Conservation (phyloP, 2,113 vertebrate species). For the Lophochroa leadbeateri region DNA sequence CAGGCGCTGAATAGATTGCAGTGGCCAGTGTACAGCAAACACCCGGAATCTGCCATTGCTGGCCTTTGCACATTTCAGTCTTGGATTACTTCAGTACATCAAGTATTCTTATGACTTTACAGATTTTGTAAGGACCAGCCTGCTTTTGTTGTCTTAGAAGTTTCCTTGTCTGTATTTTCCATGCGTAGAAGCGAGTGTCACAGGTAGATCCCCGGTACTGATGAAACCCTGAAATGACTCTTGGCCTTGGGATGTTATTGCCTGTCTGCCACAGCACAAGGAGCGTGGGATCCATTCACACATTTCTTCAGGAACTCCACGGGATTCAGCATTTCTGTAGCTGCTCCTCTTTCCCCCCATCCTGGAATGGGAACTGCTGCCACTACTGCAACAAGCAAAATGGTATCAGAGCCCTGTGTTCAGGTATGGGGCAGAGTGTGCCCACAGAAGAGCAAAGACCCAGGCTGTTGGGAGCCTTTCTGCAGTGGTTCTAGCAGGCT, state of each 20-base stretch:
- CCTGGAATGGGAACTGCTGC: fast-evolving
- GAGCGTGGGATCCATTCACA: fast-evolving
- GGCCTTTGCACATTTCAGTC: too few species aligned
- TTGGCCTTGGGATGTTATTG: fast-evolving
- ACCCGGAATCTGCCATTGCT: too few species aligned
- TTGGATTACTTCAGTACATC: neutral
- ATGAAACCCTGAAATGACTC: fast-evolving
- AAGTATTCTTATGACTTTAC: too few species aligned
- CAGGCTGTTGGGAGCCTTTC: too few species aligned
- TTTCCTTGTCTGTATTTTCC: fast-evolving
- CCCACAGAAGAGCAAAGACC: neutral
- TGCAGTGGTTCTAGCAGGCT: neutral
- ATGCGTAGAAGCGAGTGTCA: fast-evolving
- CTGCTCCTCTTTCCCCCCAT: neutral
- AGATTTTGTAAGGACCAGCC: neutral
- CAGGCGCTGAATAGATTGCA: fast-evolving
- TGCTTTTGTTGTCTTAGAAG: neutral
- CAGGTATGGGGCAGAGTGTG: too few species aligned
- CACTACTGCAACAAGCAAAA: fast-evolving
- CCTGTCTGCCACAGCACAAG: fast-evolving
- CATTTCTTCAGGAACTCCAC: fast-evolving
- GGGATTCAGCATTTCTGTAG: neutral
- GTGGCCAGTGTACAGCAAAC: neutral
- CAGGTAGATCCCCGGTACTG: fast-evolving
- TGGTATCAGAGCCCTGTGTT: fast-evolving